Conservation (phyloP, 2,797 vertebrate species). For the Antennarius maculatus region DNA sequence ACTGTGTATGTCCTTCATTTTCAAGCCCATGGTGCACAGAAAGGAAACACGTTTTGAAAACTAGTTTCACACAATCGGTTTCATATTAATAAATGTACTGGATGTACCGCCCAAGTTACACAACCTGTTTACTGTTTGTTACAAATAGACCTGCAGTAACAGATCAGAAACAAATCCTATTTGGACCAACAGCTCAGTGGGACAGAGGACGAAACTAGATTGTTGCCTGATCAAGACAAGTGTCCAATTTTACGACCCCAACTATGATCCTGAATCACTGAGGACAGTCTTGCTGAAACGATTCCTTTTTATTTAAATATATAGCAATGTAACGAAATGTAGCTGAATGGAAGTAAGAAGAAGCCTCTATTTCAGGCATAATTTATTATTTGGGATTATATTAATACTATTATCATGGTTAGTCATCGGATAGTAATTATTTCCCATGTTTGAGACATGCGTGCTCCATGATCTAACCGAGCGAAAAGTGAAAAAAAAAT, state of each 20-base stretch:
- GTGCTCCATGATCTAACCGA: neutral
- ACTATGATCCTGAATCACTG: no score
- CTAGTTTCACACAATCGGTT: neutral
- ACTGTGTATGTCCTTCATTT: neutral
- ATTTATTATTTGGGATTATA: constrained; percentile 31
- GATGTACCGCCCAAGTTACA: neutral
- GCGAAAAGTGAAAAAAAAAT: constrained; percentile 47
- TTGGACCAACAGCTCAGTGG: no score
- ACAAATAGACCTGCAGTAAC: neutral
- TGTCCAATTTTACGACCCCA: no score
- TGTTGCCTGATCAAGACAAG: no score
- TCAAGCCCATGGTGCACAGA: neutral
- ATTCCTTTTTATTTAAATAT: no score
- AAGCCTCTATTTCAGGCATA: constrained; percentile 24
- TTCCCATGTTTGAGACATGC: constrained; percentile 7
- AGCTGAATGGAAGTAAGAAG: constrained; percentile 15
- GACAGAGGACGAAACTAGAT: no score
- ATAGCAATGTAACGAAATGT: neutral
- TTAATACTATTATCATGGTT: constrained; percentile 41
- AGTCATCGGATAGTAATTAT: constrained; percentile 36
- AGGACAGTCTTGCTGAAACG: no score
- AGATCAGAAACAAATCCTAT: no score
- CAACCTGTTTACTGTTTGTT: neutral
- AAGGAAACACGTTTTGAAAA: neutral
- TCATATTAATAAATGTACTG: neutral